Evolutionary conservation across 2,113 vertebrate species (phyloP).

Genomic region (Grallaria varia): DNA sequence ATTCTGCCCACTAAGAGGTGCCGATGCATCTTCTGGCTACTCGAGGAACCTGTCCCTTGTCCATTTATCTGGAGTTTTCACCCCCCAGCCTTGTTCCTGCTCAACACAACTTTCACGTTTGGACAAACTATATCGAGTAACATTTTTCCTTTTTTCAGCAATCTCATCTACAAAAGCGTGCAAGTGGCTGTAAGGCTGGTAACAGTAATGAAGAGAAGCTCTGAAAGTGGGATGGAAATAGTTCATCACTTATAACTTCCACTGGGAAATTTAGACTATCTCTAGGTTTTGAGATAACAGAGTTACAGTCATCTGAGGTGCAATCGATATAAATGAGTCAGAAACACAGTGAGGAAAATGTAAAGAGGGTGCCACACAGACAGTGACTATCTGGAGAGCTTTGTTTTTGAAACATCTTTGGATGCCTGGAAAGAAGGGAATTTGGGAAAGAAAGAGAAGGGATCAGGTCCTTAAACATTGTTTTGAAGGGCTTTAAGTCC

Average conservation of each 20-base stretch:
- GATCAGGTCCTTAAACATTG: not conserved
- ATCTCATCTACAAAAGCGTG: not conserved
- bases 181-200: not conserved
- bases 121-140: not conserved
- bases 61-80: not conserved
- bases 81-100: not conserved
- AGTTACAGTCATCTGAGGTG: not conserved
- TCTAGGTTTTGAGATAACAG: not conserved
- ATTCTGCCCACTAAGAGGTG: not conserved
- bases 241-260: not conserved
- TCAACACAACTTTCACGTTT: not conserved
- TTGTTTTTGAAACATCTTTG: slow-evolving; percentile 33
- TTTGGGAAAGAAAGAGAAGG: not conserved
- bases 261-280: not conserved
- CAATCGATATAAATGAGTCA: not conserved
- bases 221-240: not conserved
- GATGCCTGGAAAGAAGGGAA: not conserved
- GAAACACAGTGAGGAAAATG: not conserved
- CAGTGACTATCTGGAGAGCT: not conserved
- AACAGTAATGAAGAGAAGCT: not conserved
- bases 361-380: not conserved
- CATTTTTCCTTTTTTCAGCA: not conserved
- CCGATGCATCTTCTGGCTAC: not conserved
- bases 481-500: slow-evolving; percentile 19
- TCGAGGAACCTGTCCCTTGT: not conserved